Base-by-base conservation (phyloP, 2,113 vertebrate species). In the Serilophus lunatus region DNA sequence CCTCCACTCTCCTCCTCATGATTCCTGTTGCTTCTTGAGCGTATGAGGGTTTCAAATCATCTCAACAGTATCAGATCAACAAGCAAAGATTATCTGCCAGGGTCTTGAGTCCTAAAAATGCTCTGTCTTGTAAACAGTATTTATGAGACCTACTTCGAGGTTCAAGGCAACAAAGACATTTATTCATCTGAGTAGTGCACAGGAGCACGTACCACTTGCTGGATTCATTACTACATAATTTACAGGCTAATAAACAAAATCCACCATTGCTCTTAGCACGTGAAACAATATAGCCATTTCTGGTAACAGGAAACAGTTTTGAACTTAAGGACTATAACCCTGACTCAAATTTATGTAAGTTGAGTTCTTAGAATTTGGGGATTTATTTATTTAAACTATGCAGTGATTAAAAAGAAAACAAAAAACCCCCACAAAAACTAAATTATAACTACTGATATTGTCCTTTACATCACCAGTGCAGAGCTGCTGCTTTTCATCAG, bases 401-500 rank as follows among this genome's bases (percentile, higher is more conserved):
- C 26, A 47, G 19, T 38, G 22, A 60, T 54, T 33, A 54, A 82
- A 72, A 29, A 47, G 22, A 19, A 70, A 66, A 71, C 54, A 42
- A 19, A 28, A 91, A 78, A 77, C 26, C 15, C 35, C 51, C 45
- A 47, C 12, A 16, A 72, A 54, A 38, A 51, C 50, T 66, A 68
- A 31, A 79, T n/a, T 28, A 92, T 57, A 66, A n/a, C 81, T 76
- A 44, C 36, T 59, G 91, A 75, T 93, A 80, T 7, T 94, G 88
- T 90, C 85, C 51, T 92, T 88, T 78, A 74, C 63, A 92, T 38
- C 92, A 93, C 18, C 54, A 93, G 26, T 56, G 82, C 36, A 79
- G 88, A 96, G 54, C 92, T 93, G 60, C 79, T 96, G 91, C 79
- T 95, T 94, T 93, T 93, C 75, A 96, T 91, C 90, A 86, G 60